Conservation (phyloP, 1,140 invertebrate species). For the Drosophila eugracilis region DNA sequence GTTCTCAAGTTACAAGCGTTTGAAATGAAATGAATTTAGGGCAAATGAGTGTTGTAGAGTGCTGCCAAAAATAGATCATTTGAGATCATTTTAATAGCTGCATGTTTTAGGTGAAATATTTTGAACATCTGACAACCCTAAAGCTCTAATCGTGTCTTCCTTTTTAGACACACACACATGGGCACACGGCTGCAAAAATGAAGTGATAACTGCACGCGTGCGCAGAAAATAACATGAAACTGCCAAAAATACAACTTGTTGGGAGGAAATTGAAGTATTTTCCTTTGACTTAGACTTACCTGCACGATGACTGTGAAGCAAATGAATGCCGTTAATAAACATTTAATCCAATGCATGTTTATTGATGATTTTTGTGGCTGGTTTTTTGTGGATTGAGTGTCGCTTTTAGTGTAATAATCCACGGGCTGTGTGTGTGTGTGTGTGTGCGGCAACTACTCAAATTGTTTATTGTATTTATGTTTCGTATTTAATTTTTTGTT, state of each 20-base stretch:
- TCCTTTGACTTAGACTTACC: slow-evolving; percentile 58
- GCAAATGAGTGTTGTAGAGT: neutral
- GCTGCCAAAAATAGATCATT: neutral
- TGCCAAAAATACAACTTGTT: slow-evolving; percentile 34
- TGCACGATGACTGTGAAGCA: slow-evolving; percentile 78
- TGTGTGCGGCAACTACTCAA: slow-evolving; percentile 42
- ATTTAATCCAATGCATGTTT: slow-evolving; percentile 85
- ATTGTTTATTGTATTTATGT: slow-evolving; percentile 49
- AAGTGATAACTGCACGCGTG: slow-evolving; percentile 39
- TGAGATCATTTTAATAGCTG: too few species aligned
- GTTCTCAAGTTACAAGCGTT: slow-evolving; percentile 54
- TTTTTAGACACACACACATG: slow-evolving; percentile 8
- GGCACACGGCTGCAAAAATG: slow-evolving; percentile 44
- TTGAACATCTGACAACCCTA: slow-evolving; percentile 49
- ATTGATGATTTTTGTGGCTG: slow-evolving; percentile 57
- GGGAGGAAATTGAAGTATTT: neutral
- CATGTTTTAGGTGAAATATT: neutral
- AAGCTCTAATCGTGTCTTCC: slow-evolving; percentile 12
- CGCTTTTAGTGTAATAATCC: slow-evolving; percentile 75
- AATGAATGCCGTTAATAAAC: slow-evolving; percentile 81
- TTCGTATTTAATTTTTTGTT: too few species aligned
- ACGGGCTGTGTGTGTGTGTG: slow-evolving; percentile 38
- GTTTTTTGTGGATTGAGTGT: slow-evolving; percentile 57
- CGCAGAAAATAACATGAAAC: slow-evolving; percentile 24
- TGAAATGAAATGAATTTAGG: neutral